These are phyloP conservation scores for Diorhabda carinulata DNA, from an alignment of 1,140 invertebrate genomes.

Conservation along the genomic window DNA sequence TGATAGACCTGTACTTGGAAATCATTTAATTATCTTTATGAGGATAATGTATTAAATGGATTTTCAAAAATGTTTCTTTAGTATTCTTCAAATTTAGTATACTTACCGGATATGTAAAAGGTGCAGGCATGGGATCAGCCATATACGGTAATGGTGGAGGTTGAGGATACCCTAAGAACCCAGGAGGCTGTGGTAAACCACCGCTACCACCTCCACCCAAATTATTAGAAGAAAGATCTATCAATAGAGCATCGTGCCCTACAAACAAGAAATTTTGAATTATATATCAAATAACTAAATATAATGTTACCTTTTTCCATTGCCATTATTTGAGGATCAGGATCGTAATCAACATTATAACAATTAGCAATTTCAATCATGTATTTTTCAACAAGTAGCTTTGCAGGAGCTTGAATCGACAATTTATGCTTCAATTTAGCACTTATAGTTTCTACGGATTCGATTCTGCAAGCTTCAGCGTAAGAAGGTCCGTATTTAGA, in stretches of 20 bases:
- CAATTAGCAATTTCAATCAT: slow-evolving; percentile 95
- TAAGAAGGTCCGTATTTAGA: slow-evolving; percentile 95
- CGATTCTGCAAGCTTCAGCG: slow-evolving; percentile 76
- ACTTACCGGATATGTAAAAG: slow-evolving; percentile 59
- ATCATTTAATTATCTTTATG: neutral
- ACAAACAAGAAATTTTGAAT: slow-evolving; percentile 17
- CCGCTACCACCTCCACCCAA: slow-evolving; percentile 59
- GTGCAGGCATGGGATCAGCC: slow-evolving; percentile 40
- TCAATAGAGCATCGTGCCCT: slow-evolving; percentile 66
- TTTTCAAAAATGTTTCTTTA: neutral
- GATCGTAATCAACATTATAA: slow-evolving; percentile 87
- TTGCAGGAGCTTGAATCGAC: slow-evolving; percentile 92
- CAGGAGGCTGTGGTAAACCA: slow-evolving; percentile 61
- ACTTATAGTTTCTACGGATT: slow-evolving; percentile 77
- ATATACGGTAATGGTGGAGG: slow-evolving; percentile 59
- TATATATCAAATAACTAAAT: neutral
- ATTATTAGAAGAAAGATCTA: slow-evolving; percentile 63
- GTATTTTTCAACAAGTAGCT: slow-evolving; percentile 93
- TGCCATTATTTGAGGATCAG: slow-evolving; percentile 87
- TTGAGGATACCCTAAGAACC: slow-evolving; percentile 74
- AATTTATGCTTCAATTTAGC: slow-evolving; percentile 96
- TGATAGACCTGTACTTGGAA: no score
- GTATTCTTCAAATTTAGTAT: slow-evolving; percentile 1
- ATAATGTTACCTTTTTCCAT: slow-evolving; percentile 55
- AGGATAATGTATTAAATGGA: neutral